A percentile compares a stretch with the other conserved stretches of the same genome.
Evolutionary conservation across 2,888 invertebrate genomes (phyloP).

Genomic region (Pandemis heparana): DNA sequence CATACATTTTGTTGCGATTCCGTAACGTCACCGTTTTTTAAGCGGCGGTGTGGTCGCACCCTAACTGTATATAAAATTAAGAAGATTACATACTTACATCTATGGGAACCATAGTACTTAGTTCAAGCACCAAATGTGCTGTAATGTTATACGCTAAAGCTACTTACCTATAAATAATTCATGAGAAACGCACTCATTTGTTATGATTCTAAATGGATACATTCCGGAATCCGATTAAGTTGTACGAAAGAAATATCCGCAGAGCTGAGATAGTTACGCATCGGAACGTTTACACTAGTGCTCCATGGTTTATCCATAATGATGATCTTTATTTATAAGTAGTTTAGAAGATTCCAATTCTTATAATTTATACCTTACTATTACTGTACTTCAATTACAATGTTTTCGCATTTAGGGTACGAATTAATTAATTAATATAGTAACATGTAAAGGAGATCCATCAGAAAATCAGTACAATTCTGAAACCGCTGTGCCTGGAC

Average conservation of each 20-base stretch:
- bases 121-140: slow-evolving; percentile 10
- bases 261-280: slow-evolving; percentile 21
- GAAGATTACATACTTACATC: slow-evolving; percentile 28
- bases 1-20: no score
- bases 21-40: no score
- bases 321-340: neutral
- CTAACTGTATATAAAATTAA: slow-evolving; percentile 24
- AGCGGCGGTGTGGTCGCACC: no score
- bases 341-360: neutral
- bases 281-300: slow-evolving; percentile 10
- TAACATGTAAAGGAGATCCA: no score
- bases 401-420: neutral
- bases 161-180: slow-evolving; percentile 2
- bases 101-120: neutral
- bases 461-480: no score
- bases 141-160: neutral
- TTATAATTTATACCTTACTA: no score
- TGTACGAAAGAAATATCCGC: slow-evolving; percentile 12
- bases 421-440: no score
- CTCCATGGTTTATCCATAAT: slow-evolving; percentile 1
- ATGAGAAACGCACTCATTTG: neutral
- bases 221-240: slow-evolving; percentile 3
- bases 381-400: neutral
- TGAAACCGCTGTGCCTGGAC: no score
- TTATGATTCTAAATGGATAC: slow-evolving; percentile 17